Conservation (phyloP, 2,113 vertebrate genomes). For the Semicossyphus pulcher region DNA sequence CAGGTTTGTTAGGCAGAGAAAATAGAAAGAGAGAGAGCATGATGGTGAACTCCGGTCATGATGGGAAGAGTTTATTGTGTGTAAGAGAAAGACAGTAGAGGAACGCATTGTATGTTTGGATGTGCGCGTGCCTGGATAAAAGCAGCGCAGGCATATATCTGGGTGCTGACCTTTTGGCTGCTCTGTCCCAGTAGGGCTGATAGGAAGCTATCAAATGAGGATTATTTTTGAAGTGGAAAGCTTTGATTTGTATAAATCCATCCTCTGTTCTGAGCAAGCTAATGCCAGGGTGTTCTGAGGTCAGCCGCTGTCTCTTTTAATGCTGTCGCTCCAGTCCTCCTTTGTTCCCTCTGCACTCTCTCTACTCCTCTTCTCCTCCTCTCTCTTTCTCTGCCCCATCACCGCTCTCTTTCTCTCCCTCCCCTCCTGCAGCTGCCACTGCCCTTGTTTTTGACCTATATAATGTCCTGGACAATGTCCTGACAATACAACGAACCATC, state of each 20-base stretch:
- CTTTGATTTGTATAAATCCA: constrained; percentile 50
- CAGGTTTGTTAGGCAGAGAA: constrained; percentile 30
- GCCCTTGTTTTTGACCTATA: constrained; percentile 69
- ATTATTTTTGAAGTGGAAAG: constrained; percentile 61
- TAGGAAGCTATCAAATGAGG: constrained; percentile 41
- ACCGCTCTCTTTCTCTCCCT: background rate
- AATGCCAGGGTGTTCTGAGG: constrained; percentile 38
- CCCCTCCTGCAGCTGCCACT: constrained; percentile 47
- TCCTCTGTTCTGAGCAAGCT: constrained; percentile 48
- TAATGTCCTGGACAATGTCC: constrained; percentile 58
- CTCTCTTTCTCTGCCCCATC: constrained; percentile 31
- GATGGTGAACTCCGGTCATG: constrained; percentile 13
- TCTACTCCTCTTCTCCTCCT: constrained; percentile 8
- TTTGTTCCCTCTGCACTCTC: constrained; percentile 37
- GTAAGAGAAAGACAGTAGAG: background rate
- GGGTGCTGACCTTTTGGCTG: constrained; percentile 2
- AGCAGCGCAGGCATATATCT: background rate
- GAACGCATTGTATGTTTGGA: background rate
- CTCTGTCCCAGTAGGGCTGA: constrained; percentile 36
- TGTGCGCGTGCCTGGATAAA: background rate
- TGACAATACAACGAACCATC: constrained; percentile 50
- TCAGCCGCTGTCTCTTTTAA: constrained; percentile 52
- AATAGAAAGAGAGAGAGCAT: constrained; percentile 11
- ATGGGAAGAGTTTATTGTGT: background rate
- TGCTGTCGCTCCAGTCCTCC: constrained; percentile 48